Evolutionary conservation across 2,888 invertebrate genomes (phyloP), one percentile per base, ranked within the genome.

Genomic region (Hydrotaea diabolus): DNA sequence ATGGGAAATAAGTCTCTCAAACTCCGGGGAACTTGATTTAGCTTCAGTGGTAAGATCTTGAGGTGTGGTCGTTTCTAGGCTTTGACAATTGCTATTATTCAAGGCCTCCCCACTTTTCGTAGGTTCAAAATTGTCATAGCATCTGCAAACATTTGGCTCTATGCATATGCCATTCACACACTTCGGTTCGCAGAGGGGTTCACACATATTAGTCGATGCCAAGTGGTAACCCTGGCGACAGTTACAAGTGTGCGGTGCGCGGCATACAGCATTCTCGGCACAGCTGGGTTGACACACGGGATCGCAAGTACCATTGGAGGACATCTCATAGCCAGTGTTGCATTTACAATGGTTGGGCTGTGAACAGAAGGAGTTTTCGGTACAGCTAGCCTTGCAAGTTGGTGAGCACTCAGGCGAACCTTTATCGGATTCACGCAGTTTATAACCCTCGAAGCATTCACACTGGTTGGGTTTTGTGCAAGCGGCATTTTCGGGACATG

Each of bases 81-180:
- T 80, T 82, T 26, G 91, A 88, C 36, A 85, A 76, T 72, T 88
- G 89, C 7, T 81, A 11, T 31, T 82, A 73, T 73, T 73, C 3
- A n/a, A 62, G 3, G 31, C 78, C 0, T 7, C 8, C 0, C 21
- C 53, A 0, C 17, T 53, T 39, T n/a, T 19, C 15, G 36, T 43
- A 7, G 93, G 88, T 11, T 87, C 87, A 81, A 89, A 89, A n/a
- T 89, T 88, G 17, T 87, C 36, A 73, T 88, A 86, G 62, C 92
- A 92, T 15, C 89, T 72, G 26, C 92, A 92, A 0, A 89, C 39
- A 23, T 87, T 83, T 0, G 90, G 90, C 0, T 88, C 91, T 9
- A 91, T 83, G 86, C 93, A 94, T n/a, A 89, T 89, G 1, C 93
- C 93, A 87, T 93, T 88, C 83, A 86, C 72, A 81, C 93, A 93